These are phyloP conservation scores for Lytechinus pictus DNA, from an alignment of 35 echinoderm and acorn worm species.

Conservation along the genomic window DNA sequence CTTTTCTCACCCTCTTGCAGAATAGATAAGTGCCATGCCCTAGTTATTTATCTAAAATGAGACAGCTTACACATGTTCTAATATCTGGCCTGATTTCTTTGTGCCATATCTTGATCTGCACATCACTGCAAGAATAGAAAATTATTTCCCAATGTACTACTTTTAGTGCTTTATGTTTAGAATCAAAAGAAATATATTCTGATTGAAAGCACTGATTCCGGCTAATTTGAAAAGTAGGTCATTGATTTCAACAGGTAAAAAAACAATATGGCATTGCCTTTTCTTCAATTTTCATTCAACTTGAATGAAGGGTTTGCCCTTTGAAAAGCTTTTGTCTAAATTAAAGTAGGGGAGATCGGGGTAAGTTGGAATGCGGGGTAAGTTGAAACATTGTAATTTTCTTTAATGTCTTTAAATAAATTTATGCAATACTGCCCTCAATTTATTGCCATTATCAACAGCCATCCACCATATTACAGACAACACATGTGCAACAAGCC, in stretches of 20 bases:
- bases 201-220: not conserved
- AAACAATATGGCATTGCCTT: not conserved
- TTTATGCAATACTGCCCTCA: too few relatives aligned
- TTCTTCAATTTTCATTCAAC: not conserved
- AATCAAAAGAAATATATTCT: not conserved
- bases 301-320: too few relatives aligned
- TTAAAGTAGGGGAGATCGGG: too few relatives aligned
- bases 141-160: not conserved
- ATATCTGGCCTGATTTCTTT: not conserved
- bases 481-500: too few relatives aligned
- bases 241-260: not conserved
- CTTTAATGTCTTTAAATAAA: too few relatives aligned
- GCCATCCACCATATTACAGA: too few relatives aligned
- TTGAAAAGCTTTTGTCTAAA: too few relatives aligned
- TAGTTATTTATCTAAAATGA: not conserved
- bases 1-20: not conserved
- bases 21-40: not conserved
- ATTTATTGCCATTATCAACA: too few relatives aligned
- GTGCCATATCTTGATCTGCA: not conserved
- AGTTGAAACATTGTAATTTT: too few relatives aligned
- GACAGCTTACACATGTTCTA: not conserved
- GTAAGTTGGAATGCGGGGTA: too few relatives aligned
- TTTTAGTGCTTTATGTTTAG: not conserved
- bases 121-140: not conserved
- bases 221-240: not conserved